A percentile compares a stretch with the other conserved stretches of the same genome.
phyloP scores from a whole-genome alignment of 2,113 vertebrate genomes.

The Delphinus delphis region DNA sequence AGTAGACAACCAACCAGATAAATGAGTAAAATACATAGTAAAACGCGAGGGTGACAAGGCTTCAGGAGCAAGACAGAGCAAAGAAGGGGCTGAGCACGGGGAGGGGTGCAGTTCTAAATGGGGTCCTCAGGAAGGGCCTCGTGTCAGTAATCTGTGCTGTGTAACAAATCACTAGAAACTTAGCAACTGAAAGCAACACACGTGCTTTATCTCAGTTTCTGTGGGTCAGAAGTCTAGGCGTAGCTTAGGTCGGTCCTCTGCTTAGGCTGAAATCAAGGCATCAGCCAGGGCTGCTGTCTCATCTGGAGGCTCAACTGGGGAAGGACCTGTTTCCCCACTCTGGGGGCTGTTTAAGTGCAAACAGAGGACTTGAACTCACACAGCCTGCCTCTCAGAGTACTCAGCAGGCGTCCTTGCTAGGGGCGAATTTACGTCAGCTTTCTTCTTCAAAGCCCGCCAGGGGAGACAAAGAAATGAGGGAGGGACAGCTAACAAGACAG shows the following conservation, averaged over 20 bases:
- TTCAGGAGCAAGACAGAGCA: not conserved
- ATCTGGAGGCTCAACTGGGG: not conserved
- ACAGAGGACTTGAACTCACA: not conserved
- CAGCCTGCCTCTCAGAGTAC: not conserved
- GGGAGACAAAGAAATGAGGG: not conserved
- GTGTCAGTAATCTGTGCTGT: not conserved
- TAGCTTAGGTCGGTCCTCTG: not conserved
- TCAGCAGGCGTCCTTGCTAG: not conserved
- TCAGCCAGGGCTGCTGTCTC: not conserved
- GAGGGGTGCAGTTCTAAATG: no score
- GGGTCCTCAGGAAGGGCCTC: not conserved
- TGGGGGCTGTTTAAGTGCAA: fast-evolving
- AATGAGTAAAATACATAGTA: not conserved
- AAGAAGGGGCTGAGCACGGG: not conserved
- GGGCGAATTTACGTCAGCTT: fast-evolving
- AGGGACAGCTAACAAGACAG: fast-evolving
- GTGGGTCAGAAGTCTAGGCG: not conserved
- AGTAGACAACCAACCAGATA: not conserved
- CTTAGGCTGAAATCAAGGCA: not conserved
- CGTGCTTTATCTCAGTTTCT: fast-evolving
- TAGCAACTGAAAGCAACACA: not conserved
- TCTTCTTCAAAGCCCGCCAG: no score
- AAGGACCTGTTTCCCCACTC: fast-evolving
- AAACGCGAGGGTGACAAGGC: not conserved
- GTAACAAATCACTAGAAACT: fast-evolving